Percentiles rank a stretch among this genome's conserved stretches.
Evolutionary conservation across 92 coral and sea anemone genomes (phyloP).

Genomic region (Bergia puertoricense): DNA sequence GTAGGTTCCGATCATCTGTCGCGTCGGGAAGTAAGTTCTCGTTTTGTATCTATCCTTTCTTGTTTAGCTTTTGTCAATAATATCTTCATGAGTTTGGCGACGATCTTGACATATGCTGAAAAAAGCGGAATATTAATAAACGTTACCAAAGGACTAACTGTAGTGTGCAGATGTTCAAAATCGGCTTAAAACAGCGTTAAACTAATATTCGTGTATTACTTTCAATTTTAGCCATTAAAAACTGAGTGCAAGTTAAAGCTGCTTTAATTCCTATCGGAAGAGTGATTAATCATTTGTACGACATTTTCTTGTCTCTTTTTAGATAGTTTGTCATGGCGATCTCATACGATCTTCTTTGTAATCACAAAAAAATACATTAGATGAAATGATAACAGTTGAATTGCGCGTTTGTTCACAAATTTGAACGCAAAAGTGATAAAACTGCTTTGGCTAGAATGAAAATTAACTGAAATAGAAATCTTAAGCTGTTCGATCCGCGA

Average conservation of each 20-base stretch:
- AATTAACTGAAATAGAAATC: constrained; percentile 10
- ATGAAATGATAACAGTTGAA: constrained; percentile 12
- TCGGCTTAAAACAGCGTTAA: constrained; percentile 26
- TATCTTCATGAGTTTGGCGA: not conserved
- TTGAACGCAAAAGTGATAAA: constrained; percentile 5
- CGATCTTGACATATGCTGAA: not conserved
- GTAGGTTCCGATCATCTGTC: not conserved
- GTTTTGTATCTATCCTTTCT: not conserved
- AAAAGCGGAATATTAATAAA: not conserved
- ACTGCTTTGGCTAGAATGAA: not conserved
- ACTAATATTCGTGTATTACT: not conserved
- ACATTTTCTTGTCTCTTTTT: not conserved
- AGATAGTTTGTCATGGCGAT: constrained; percentile 10
- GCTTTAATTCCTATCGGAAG: constrained; percentile 21
- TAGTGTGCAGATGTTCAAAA: not conserved
- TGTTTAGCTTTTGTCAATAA: not conserved
- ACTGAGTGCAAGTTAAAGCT: not conserved
- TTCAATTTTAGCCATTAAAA: constrained; percentile 19
- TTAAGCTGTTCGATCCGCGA: not conserved
- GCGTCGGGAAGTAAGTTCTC: not conserved
- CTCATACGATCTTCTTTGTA: constrained; percentile 18
- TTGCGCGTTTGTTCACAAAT: constrained; percentile 10
- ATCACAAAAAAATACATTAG: constrained; percentile 18
- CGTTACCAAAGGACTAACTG: not conserved
- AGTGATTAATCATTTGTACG: constrained; percentile 24